Evolutionary conservation across 1,140 invertebrate genomes (phyloP), one percentile per base, ranked within the genome.

Genomic region (Pinna nobilis): DNA sequence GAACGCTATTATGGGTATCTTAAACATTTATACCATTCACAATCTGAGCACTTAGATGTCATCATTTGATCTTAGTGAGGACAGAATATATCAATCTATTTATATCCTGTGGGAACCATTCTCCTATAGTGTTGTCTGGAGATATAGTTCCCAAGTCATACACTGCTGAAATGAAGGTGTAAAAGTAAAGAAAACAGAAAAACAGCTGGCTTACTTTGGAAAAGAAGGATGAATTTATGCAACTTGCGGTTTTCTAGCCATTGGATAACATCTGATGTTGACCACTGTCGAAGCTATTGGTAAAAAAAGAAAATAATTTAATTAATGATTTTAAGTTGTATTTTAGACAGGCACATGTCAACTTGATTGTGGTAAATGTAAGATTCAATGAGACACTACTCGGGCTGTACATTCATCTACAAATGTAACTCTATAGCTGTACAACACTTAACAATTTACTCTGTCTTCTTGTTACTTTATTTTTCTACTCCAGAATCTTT

Each of bases 141-240:
- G 3, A 53, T 3, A 20, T 18, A 3, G 23, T 7, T 7, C 13
- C 18, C 1, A 3, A 53, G 18, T 13, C 13, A 20, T 20, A 28
- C 13, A 18, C n/a, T 18, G 13, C n/a, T 20, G 28, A 23, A 53
- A 53, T 3, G 3, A 53, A 13, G 3, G n/a, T 23, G 28, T 23
- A 20, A 20, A 23, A 13, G n/a, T 13, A 25, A 11, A 33, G 18
- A 32, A 33, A 33, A 23, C 9, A 23, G 11, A 44, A 44, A 53
- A 13, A 11, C 9, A 49, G 11, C 18, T 53, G 13, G 18, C 70
- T 66, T 72, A 72, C 70, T 65, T 72, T 72, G 70, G 55, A 72
- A 72, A 30, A 63, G 41, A n/a, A 72, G 33, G 2, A 72, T 66
- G 25, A 72, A 72, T 55, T 66, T 72, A 33, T 72, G 61, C 1